A percentile compares a stretch with the other conserved stretches of the same genome.
Conservation (phyloP, 23 tunicate genomes). For the Aplidium turbinatum region DNA sequence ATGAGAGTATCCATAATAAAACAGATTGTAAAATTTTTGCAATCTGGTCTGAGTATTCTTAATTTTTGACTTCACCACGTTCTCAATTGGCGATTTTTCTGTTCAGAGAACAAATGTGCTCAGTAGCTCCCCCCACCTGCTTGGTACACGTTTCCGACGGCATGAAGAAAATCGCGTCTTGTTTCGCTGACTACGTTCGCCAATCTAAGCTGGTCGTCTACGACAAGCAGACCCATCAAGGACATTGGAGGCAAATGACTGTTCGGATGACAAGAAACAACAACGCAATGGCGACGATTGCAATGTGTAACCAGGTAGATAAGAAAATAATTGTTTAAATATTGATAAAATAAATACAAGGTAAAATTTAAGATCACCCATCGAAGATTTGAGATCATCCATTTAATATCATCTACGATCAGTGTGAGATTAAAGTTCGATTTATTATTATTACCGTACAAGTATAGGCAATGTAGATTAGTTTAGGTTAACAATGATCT, state of each 20-base stretch:
- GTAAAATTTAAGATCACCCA: no score
- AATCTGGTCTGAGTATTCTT: no score
- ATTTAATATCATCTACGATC: no score
- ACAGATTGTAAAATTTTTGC: no score
- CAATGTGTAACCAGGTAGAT: conserved; percentile 53
- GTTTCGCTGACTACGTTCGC: conserved; percentile 54
- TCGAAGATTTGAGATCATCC: no score
- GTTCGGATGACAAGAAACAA: conserved; percentile 42
- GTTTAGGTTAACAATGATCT: no score
- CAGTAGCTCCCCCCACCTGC: conserved; percentile 60
- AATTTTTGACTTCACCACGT: background rate
- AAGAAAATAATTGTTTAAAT: no score
- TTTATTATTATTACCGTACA: no score
- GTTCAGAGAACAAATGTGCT: conserved; percentile 71
- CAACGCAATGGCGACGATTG: conserved; percentile 52
- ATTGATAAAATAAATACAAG: no score
- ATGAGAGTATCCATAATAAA: no score
- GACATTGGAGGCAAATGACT: conserved; percentile 80
- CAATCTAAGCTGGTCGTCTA: conserved; percentile 53
- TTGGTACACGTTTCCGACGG: conserved; percentile 58
- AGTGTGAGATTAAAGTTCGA: no score
- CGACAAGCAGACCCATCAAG: conserved; percentile 55
- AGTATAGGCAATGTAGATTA: no score
- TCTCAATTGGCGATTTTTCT: background rate
- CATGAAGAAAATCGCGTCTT: conserved; percentile 59